Percentiles rank a stretch among this genome's conserved stretches.
Evolutionary conservation across 2,888 invertebrate species (phyloP).

Genomic region (Agonopterix heracliana): DNA sequence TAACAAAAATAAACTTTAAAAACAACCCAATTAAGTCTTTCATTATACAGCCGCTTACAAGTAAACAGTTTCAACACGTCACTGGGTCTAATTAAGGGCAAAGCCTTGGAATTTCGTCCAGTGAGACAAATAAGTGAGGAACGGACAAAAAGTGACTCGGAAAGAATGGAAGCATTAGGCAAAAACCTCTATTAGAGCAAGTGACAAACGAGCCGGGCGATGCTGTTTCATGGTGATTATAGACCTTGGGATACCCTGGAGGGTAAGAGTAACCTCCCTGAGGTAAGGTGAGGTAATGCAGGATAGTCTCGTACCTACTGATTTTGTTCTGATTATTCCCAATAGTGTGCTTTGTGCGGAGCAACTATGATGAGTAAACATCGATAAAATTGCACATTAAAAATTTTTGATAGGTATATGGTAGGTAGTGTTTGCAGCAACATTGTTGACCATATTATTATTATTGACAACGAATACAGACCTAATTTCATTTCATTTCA

Average conservation of each 20-base stretch:
- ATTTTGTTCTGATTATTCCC: slow-evolving; percentile 2
- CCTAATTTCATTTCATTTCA: too few species aligned
- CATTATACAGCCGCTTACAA: slow-evolving; percentile 2
- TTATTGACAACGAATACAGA: too few species aligned
- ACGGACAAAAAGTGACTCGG: slow-evolving; percentile 33
- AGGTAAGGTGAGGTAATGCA: slow-evolving; percentile 8
- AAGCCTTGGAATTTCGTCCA: slow-evolving; percentile 19
- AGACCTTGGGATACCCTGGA: slow-evolving; percentile 12
- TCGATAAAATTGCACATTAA: too few species aligned
- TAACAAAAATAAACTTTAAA: too few species aligned
- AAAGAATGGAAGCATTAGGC: slow-evolving; percentile 43
- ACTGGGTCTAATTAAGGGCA: slow-evolving; percentile 25
- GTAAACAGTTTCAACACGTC: slow-evolving; percentile 13
- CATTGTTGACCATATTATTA: too few species aligned
- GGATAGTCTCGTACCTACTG: slow-evolving; percentile 1
- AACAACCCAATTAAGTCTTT: too few species aligned
- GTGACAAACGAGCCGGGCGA: slow-evolving; percentile 43
- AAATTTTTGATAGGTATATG: too few species aligned
- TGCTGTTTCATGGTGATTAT: slow-evolving; percentile 44
- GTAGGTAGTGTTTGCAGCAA: too few species aligned
- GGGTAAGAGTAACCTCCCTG: slow-evolving; percentile 8
- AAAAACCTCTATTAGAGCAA: slow-evolving; percentile 47
- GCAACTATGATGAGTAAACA: too few species aligned
- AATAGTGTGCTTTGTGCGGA: neutral
- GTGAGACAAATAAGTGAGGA: slow-evolving; percentile 28